phyloP scores from a whole-genome alignment of 2,113 vertebrate species.

The Cepphus grylle region DNA sequence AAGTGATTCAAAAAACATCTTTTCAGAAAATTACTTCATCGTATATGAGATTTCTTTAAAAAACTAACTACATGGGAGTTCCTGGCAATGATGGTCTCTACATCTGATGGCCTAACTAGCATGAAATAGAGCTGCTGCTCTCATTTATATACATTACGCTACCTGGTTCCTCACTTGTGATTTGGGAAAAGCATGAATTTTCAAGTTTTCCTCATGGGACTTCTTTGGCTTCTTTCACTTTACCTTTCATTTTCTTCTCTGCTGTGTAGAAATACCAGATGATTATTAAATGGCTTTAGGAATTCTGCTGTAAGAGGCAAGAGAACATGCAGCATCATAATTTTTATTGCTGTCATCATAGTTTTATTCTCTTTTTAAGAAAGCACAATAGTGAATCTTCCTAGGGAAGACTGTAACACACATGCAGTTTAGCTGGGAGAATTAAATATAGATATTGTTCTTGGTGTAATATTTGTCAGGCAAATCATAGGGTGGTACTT shows the following conservation, averaged over 20 bases:
- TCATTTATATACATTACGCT: slow-evolving; percentile 43
- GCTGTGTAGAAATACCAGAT: not conserved
- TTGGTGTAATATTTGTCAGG: not conserved
- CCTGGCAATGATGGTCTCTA: slow-evolving; percentile 43
- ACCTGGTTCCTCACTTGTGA: slow-evolving; percentile 46
- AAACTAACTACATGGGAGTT: slow-evolving; percentile 51
- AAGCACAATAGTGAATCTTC: not conserved
- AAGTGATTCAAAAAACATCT: slow-evolving; percentile 40
- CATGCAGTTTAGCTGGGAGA: not conserved
- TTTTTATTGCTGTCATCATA: not conserved
- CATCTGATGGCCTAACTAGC: slow-evolving; percentile 57
- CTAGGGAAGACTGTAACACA: not conserved
- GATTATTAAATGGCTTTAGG: slow-evolving; percentile 6
- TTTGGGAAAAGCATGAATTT: slow-evolving; percentile 57
- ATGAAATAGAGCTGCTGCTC: slow-evolving; percentile 63
- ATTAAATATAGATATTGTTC: not conserved
- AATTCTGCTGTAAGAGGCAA: not conserved
- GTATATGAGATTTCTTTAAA: slow-evolving; percentile 26
- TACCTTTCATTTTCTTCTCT: slow-evolving; percentile 44
- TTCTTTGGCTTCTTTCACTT: slow-evolving; percentile 39
- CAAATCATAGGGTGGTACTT: not conserved
- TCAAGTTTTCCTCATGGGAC: slow-evolving; percentile 35
- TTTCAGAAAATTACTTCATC: slow-evolving; percentile 55
- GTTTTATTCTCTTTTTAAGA: not conserved
- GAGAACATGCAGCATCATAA: not conserved